phyloP scores from a whole-genome alignment of 2,797 vertebrate species.

The Galago senegalensis region DNA sequence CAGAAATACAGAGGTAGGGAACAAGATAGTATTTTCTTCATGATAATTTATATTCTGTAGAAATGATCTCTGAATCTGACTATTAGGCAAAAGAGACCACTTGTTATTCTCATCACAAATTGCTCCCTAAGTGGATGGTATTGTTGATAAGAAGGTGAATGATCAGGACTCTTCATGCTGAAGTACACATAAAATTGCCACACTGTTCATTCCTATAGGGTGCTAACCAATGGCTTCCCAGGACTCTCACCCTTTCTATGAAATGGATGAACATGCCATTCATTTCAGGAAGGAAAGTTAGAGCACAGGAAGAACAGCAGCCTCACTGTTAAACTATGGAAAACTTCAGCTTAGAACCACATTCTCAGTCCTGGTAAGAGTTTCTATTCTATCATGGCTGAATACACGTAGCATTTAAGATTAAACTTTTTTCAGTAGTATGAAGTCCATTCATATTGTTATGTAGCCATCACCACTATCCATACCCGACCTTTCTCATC shows the following conservation, averaged over 20 bases:
- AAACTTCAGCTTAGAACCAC: not conserved
- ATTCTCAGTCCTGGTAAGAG: not conserved
- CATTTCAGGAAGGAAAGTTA: not conserved
- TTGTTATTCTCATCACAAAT: not conserved
- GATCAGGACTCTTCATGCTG: not conserved
- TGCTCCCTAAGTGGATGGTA: not conserved
- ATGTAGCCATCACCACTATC: accelerated
- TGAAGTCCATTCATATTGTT: not conserved
- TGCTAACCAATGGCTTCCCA: not conserved
- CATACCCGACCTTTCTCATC: not conserved
- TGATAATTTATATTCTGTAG: not conserved
- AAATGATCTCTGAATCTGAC: conserved; percentile 30
- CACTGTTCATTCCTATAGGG: not conserved
- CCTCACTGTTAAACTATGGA: not conserved
- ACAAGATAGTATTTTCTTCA: not conserved
- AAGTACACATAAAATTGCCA: not conserved
- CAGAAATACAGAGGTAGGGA: not conserved
- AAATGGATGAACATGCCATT: not conserved
- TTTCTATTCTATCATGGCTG: not conserved
- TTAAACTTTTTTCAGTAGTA: not conserved
- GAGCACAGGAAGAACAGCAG: not conserved
- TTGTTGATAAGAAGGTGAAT: not conserved
- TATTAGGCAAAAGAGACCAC: not conserved
- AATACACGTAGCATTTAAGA: not conserved
- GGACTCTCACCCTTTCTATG: not conserved